A percentile compares a stretch with the other conserved stretches of the same genome.
phyloP scores from a whole-genome alignment of 2,113 vertebrate species.

The Pimephales promelas region DNA sequence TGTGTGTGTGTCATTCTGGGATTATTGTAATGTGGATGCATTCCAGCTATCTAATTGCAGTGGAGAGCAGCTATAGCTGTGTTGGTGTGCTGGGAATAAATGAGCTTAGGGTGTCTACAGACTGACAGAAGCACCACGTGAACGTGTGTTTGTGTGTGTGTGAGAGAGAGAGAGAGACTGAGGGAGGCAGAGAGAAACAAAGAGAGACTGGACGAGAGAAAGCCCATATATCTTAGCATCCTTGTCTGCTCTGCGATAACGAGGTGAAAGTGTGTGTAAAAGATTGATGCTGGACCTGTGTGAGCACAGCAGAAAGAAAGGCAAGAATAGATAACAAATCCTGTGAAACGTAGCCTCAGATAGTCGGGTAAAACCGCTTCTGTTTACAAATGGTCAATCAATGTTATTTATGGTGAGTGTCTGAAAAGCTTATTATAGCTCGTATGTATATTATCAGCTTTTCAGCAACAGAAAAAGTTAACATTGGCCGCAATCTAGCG shows the following conservation, averaged over 20 bases:
- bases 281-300: constrained; percentile 22
- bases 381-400: not conserved
- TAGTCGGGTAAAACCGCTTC: not conserved
- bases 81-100: constrained; percentile 1
- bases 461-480: too few relatives aligned
- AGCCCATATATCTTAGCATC: constrained; percentile 8
- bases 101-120: constrained; percentile 11
- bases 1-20: constrained; percentile 16
- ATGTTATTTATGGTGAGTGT: not conserved
- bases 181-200: not conserved
- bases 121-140: constrained; percentile 10
- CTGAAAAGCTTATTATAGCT: not conserved
- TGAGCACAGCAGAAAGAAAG: not conserved
- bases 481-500: too few relatives aligned
- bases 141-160: constrained; percentile 42
- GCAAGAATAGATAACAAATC: not conserved
- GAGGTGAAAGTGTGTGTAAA: not conserved
- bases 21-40: constrained; percentile 14
- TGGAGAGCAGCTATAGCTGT: not conserved
- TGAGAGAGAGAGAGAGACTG: constrained; percentile 38
- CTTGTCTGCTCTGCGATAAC: constrained; percentile 46
- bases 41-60: constrained; percentile 27
- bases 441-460: too few relatives aligned
- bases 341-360: not conserved
- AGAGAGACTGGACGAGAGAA: constrained; percentile 6